A percentile compares a stretch with the other conserved stretches of the same genome.
Conservation (phyloP, 2,888 invertebrate species). For the Philereme transversata region DNA sequence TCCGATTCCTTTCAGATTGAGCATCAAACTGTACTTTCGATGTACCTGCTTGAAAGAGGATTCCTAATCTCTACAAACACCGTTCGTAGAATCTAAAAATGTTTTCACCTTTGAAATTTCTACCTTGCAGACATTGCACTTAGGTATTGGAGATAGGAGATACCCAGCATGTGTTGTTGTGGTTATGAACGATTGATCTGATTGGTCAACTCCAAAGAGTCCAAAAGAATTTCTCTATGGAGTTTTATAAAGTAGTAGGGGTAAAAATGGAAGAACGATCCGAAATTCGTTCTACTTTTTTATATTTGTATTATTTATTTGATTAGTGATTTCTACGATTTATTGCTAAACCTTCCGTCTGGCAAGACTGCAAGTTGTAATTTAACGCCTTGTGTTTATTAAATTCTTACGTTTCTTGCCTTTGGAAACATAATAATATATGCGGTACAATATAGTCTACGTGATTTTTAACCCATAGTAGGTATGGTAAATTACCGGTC, state of each 20-base stretch:
- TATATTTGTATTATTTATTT: too few relatives aligned
- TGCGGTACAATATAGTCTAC: background rate
- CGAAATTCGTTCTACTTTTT: background rate
- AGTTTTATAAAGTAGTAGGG: too few relatives aligned
- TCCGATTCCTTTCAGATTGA: constrained; percentile 35
- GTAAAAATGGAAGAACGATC: too few relatives aligned
- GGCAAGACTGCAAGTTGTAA: too few relatives aligned
- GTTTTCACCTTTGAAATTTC: constrained; percentile 3
- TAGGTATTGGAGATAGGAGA: background rate
- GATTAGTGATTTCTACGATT: background rate
- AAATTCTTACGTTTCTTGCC: too few relatives aligned
- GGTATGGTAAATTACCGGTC: background rate
- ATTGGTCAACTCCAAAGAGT: too few relatives aligned
- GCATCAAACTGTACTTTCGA: constrained; percentile 35
- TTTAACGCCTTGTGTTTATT: too few relatives aligned
- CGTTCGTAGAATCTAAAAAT: constrained; percentile 10
- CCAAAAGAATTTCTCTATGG: too few relatives aligned
- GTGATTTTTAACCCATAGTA: constrained; percentile 8
- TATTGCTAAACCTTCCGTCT: too few relatives aligned
- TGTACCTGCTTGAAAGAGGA: constrained; percentile 28
- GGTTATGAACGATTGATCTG: too few relatives aligned
- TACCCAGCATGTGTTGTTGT: too few relatives aligned
- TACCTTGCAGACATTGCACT: background rate
- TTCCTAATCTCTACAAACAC: constrained; percentile 18
- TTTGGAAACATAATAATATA: too few relatives aligned